A percentile compares a stretch with the other conserved stretches of the same genome.
Evolutionary conservation across 2,888 invertebrate genomes (phyloP).

Genomic region (Tribolium freemani): DNA sequence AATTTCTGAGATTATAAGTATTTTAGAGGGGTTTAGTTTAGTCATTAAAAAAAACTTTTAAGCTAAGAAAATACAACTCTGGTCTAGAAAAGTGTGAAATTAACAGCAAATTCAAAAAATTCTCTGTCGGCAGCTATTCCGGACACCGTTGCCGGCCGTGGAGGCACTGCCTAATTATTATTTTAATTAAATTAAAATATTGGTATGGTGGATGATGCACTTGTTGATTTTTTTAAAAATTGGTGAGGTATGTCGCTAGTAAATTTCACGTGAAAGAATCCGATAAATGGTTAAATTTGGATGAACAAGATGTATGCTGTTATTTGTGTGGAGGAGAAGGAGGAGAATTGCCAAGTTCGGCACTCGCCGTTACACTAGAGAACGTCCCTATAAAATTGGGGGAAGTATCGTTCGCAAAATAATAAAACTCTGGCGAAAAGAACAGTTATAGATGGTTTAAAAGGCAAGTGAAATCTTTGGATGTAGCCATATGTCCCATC

Average conservation of each 20-base stretch:
- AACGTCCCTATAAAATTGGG: constrained; percentile 48
- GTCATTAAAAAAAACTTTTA: too few relatives aligned
- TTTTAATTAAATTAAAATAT: too few relatives aligned
- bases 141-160: too few relatives aligned
- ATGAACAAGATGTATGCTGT: not conserved
- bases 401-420: constrained; percentile 51
- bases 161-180: too few relatives aligned
- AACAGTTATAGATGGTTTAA: constrained; percentile 46
- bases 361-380: constrained; percentile 21
- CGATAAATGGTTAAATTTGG: not conserved
- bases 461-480: constrained; percentile 51
- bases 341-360: constrained; percentile 22
- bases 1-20: too few relatives aligned
- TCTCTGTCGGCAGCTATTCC: too few relatives aligned
- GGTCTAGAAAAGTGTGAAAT: too few relatives aligned
- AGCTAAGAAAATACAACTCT: too few relatives aligned
- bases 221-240: too few relatives aligned
- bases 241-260: not conserved
- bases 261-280: not conserved
- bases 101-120: too few relatives aligned
- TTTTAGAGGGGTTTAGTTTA: too few relatives aligned
- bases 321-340: constrained; percentile 13
- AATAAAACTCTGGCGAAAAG: constrained; percentile 51
- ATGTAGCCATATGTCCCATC: constrained; percentile 52
- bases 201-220: too few relatives aligned